A percentile compares a stretch with the other conserved stretches of the same genome.
Conservation (phyloP, 2,113 vertebrate species). For the Psettodes erumei region DNA sequence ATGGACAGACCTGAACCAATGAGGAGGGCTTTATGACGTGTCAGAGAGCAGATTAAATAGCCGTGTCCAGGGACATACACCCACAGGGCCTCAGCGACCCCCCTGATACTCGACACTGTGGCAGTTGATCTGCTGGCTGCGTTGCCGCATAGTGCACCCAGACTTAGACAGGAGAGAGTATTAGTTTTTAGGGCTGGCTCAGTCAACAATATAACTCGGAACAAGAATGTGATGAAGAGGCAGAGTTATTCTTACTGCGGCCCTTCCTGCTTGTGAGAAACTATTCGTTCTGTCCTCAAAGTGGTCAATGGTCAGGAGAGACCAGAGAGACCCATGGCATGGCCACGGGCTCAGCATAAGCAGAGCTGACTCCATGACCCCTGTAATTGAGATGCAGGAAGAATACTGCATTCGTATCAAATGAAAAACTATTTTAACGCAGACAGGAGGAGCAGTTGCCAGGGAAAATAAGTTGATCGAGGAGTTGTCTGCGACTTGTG, state of each 20-base stretch:
- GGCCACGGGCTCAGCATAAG: slow-evolving; percentile 67
- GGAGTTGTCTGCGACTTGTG: slow-evolving; percentile 75
- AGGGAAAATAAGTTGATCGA: slow-evolving; percentile 80
- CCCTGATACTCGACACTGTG: slow-evolving; percentile 50
- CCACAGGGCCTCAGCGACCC: slow-evolving; percentile 41
- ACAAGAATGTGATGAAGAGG: slow-evolving; percentile 68
- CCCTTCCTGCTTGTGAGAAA: slow-evolving; percentile 71
- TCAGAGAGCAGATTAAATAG: slow-evolving; percentile 62
- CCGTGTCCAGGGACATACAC: slow-evolving; percentile 32
- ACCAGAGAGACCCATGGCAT: slow-evolving; percentile 51
- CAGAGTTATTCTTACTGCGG: slow-evolving; percentile 72
- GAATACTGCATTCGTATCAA: slow-evolving; percentile 78
- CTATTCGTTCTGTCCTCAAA: slow-evolving; percentile 60
- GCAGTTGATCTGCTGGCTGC: slow-evolving; percentile 38
- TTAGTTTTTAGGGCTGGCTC: slow-evolving; percentile 30
- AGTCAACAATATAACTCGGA: slow-evolving; percentile 44
- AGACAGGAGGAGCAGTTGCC: slow-evolving; percentile 75
- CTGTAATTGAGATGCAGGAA: slow-evolving; percentile 79
- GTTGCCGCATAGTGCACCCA: slow-evolving; percentile 22
- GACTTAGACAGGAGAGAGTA: slow-evolving; percentile 19
- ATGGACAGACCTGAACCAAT: slow-evolving; percentile 48
- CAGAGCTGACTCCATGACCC: slow-evolving; percentile 71
- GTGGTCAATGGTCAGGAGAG: slow-evolving; percentile 75
- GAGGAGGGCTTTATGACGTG: slow-evolving; percentile 59
- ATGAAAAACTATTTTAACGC: slow-evolving; percentile 81